Percentiles rank a stretch among this genome's conserved stretches.
phyloP scores from a whole-genome alignment of 2,113 vertebrate genomes.

The Vulpes lagopus region DNA sequence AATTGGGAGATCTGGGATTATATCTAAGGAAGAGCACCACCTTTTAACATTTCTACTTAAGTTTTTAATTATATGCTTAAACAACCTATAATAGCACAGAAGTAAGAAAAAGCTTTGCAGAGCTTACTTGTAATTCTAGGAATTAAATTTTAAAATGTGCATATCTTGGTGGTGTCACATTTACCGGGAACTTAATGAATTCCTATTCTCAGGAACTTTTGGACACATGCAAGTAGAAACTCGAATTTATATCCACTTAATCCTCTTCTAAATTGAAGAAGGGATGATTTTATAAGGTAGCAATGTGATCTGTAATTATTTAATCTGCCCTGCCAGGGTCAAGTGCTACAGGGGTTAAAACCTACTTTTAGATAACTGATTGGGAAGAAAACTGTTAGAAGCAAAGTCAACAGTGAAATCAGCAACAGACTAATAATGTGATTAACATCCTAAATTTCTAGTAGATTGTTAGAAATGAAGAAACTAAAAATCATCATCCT shows the following conservation, averaged over 20 bases:
- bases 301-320: neutral
- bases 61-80: slow-evolving; percentile 45
- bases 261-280: neutral
- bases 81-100: neutral
- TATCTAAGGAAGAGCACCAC: neutral
- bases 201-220: slow-evolving; percentile 10
- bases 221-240: slow-evolving; percentile 9
- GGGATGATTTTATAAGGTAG: slow-evolving; percentile 4
- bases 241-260: slow-evolving; percentile 44
- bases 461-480: neutral
- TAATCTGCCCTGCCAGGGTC: neutral
- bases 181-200: slow-evolving; percentile 57
- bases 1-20: neutral
- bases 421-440: neutral
- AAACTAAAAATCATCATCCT: neutral
- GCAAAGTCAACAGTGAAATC: slow-evolving; percentile 8
- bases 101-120: neutral
- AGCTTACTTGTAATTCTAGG: slow-evolving; percentile 46
- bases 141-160: slow-evolving; percentile 48
- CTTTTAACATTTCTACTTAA: neutral
- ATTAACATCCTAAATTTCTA: neutral
- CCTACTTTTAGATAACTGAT: neutral
- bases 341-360: neutral
- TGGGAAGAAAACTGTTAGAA: neutral
- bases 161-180: slow-evolving; percentile 6